Percentiles rank a stretch among this genome's conserved stretches.
Evolutionary conservation across 2,113 vertebrate species (phyloP).

Genomic region (Crotalus tigris): DNA sequence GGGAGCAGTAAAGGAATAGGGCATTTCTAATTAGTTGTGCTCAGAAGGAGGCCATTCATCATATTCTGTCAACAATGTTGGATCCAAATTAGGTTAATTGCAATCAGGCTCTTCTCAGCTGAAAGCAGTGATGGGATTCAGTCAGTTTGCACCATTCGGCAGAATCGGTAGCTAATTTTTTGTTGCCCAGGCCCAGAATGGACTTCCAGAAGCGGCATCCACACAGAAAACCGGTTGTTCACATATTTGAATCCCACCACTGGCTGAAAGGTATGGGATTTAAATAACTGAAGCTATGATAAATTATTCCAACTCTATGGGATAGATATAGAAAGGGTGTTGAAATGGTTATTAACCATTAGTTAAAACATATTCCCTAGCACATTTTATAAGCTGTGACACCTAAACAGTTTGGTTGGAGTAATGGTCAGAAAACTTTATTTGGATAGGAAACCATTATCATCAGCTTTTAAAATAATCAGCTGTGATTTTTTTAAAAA

Average conservation of each 20-base stretch:
- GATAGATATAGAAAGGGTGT: neutral
- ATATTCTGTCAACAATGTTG: neutral
- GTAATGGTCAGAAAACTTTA: neutral
- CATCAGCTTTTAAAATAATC: neutral
- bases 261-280: neutral
- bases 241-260: too few relatives aligned
- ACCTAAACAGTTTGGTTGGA: neutral
- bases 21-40: neutral
- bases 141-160: too few relatives aligned
- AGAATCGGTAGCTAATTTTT: too few relatives aligned
- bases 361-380: neutral
- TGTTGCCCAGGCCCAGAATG: too few relatives aligned
- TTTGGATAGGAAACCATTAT: neutral
- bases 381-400: neutral
- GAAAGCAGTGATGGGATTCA: neutral
- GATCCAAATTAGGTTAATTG: neutral
- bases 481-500: neutral
- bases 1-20: neutral
- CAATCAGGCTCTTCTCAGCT: neutral
- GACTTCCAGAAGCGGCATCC: too few relatives aligned
- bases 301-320: neutral
- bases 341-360: neutral
- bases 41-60: neutral
- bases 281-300: neutral
- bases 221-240: too few relatives aligned